phyloP scores from a whole-genome alignment of 2,888 invertebrate species.

The Euzetes globulus region DNA sequence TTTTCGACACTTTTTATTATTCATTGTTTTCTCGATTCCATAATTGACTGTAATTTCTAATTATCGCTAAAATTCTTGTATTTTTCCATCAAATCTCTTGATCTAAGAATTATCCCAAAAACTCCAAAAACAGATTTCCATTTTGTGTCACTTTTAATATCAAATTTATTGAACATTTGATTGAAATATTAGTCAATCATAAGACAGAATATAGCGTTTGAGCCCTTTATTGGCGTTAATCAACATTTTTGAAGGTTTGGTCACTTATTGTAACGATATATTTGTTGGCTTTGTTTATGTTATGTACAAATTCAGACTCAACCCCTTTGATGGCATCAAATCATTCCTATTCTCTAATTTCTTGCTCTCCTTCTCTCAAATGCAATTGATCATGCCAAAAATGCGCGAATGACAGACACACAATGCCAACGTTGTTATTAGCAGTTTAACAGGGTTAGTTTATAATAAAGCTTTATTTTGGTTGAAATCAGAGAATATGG shows the following conservation, averaged over 20 bases:
- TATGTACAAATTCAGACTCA: no score
- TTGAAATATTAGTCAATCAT: no score
- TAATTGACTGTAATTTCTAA: slow-evolving; percentile 1
- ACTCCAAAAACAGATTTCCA: not conserved
- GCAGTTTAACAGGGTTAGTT: no score
- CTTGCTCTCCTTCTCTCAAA: no score
- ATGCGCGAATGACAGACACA: no score
- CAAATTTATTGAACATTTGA: not conserved
- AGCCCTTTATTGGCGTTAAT: not conserved
- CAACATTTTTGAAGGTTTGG: not conserved
- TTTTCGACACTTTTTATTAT: not conserved
- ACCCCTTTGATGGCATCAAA: no score
- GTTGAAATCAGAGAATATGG: no score
- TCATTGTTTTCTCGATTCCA: slow-evolving; percentile 11
- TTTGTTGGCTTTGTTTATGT: not conserved
- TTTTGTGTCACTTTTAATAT: slow-evolving; percentile 20
- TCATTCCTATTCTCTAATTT: no score
- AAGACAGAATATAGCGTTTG: no score
- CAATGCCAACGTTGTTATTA: no score
- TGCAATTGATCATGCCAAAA: no score
- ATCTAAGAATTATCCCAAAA: not conserved
- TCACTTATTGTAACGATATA: slow-evolving; percentile 2
- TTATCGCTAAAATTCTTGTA: not conserved
- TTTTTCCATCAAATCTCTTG: slow-evolving; percentile 1
- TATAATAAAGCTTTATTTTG: no score